phyloP scores from a whole-genome alignment of 2,888 invertebrate genomes.

The Drosophila siamana region DNA sequence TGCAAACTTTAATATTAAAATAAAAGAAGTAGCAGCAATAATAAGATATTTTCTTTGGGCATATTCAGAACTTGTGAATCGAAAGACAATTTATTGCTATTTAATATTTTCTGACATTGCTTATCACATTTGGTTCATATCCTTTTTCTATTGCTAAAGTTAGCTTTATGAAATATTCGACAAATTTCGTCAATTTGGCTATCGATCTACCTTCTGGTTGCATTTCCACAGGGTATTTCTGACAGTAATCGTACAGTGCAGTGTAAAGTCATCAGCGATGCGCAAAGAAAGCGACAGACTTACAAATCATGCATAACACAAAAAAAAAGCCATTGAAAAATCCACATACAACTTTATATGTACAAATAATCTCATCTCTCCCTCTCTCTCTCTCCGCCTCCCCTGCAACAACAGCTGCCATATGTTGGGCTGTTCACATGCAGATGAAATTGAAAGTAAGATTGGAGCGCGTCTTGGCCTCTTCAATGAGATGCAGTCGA shows the following conservation, averaged over 20 bases:
- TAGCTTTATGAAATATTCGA: too few species aligned
- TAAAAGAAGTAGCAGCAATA: too few species aligned
- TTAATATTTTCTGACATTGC: too few species aligned
- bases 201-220: not conserved
- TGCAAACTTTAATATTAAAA: too few species aligned
- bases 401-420: not conserved
- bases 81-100: too few species aligned
- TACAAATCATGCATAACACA: constrained; percentile 68
- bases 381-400: not conserved
- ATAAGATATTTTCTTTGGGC: too few species aligned
- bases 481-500: constrained; percentile 67
- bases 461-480: constrained; percentile 25
- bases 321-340: constrained; percentile 48
- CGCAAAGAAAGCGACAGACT: constrained; percentile 71
- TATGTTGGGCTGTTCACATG: constrained; percentile 45
- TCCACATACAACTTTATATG: constrained; percentile 37
- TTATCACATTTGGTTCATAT: too few species aligned
- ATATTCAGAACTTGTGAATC: too few species aligned
- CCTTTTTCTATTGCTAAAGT: too few species aligned
- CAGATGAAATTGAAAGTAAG: constrained; percentile 72
- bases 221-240: constrained; percentile 38
- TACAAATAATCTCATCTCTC: not conserved
- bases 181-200: too few species aligned
- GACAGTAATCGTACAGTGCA: constrained; percentile 59
- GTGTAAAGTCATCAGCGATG: constrained; percentile 65